Evolutionary conservation across 1,140 invertebrate species (phyloP).

Genomic region (Bacillus rossius): DNA sequence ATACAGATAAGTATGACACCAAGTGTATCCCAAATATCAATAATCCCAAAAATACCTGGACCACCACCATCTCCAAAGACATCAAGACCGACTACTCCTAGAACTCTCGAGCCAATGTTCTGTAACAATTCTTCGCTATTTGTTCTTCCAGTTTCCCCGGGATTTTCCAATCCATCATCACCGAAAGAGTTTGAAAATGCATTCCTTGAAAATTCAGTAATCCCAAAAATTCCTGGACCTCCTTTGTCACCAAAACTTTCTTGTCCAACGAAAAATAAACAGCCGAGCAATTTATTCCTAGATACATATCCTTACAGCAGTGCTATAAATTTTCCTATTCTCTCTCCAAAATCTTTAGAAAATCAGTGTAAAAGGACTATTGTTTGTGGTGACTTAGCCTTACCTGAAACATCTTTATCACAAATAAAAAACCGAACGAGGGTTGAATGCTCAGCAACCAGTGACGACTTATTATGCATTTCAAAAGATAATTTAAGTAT

Average conservation of each 20-base stretch:
- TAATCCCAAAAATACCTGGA: conserved; percentile 11
- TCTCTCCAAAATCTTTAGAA: too few species aligned
- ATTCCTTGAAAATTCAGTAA: neutral
- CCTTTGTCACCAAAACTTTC: neutral
- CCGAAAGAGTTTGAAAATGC: neutral
- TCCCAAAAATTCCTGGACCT: neutral
- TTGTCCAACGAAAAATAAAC: neutral
- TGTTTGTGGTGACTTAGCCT: too few species aligned
- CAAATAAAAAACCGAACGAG: too few species aligned
- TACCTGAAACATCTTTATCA: too few species aligned
- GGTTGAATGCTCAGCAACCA: too few species aligned
- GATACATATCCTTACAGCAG: too few species aligned
- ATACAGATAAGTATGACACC: neutral
- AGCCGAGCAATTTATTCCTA: too few species aligned
- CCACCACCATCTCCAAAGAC: conserved; percentile 10
- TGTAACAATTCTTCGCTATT: neutral
- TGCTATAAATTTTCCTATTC: too few species aligned
- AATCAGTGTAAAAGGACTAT: too few species aligned
- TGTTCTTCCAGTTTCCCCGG: neutral
- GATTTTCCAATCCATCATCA: neutral
- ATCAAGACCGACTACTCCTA: neutral
- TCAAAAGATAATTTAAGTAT: too few species aligned
- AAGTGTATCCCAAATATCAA: neutral
- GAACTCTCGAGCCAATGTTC: neutral
- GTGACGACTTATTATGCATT: too few species aligned